phyloP scores from a whole-genome alignment of 2,888 invertebrate species.

The Icerya purchasi region DNA sequence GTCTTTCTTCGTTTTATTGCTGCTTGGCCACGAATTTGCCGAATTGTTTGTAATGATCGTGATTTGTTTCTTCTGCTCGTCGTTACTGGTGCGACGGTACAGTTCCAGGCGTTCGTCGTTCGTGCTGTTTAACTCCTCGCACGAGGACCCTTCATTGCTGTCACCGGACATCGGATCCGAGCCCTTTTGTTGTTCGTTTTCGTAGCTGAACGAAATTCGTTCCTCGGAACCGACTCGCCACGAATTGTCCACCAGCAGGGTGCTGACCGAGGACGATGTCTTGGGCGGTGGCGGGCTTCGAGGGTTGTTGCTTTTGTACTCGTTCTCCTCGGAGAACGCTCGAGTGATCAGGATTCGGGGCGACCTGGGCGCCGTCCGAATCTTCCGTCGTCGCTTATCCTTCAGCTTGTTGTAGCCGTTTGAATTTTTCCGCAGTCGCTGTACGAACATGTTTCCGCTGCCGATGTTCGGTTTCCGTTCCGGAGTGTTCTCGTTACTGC shows the following conservation, averaged over 20 bases:
- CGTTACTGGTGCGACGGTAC: neutral
- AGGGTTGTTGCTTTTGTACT: conserved; percentile 21
- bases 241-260: neutral
- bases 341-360: conserved; percentile 50
- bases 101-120: no score
- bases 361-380: conserved; percentile 27
- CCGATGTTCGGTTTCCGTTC: neutral
- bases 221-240: neutral
- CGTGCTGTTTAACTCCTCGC: no score
- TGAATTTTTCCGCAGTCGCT: conserved; percentile 4
- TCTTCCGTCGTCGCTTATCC: conserved; percentile 8
- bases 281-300: conserved; percentile 17
- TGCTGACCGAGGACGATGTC: conserved; percentile 16
- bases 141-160: neutral
- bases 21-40: neutral
- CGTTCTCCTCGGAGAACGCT: conserved; percentile 50
- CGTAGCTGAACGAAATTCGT: no score
- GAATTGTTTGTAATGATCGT: neutral
- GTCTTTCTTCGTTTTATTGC: neutral
- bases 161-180: neutral
- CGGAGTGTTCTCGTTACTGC: neutral
- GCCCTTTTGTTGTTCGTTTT: neutral
- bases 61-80: neutral
- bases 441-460: neutral
- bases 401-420: conserved; percentile 1